A percentile compares a stretch with the other conserved stretches of the same genome.
phyloP scores from a whole-genome alignment of 2,888 invertebrate genomes.

The Hydraecia micacea region DNA sequence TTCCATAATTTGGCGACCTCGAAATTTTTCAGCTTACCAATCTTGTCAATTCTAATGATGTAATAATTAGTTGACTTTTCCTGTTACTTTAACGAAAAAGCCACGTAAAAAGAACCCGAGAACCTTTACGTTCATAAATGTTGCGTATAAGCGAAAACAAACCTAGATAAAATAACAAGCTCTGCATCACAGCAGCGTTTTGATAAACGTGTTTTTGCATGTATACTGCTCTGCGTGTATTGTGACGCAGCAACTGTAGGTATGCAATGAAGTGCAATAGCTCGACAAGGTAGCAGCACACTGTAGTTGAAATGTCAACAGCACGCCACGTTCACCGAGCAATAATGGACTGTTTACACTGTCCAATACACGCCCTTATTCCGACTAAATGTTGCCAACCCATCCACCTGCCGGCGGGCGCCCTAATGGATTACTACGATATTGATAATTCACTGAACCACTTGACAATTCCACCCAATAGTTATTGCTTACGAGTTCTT shows the following conservation, averaged over 20 bases:
- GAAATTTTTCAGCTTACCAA: not conserved
- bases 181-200: not conserved
- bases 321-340: slow-evolving; percentile 60
- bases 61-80: not conserved
- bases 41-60: not conserved
- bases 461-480: slow-evolving; percentile 47
- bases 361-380: slow-evolving; percentile 58
- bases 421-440: slow-evolving; percentile 58
- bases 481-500: slow-evolving; percentile 40
- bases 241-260: slow-evolving; percentile 24
- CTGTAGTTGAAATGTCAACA: slow-evolving; percentile 72
- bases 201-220: slow-evolving; percentile 14
- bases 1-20: not conserved
- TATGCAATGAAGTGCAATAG: slow-evolving; percentile 57
- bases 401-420: slow-evolving; percentile 52
- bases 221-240: not conserved
- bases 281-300: slow-evolving; percentile 63
- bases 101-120: not conserved
- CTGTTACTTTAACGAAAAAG: not conserved
- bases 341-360: slow-evolving; percentile 67
- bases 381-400: slow-evolving; percentile 38
- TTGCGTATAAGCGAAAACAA: not conserved
- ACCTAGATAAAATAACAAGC: not conserved
- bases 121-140: not conserved
- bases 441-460: slow-evolving; percentile 54